Percentiles rank a stretch among this genome's conserved stretches.
These are phyloP conservation scores for Matsumyia berberina DNA, from an alignment of 2,888 invertebrate genomes.

Conservation along the genomic window DNA sequence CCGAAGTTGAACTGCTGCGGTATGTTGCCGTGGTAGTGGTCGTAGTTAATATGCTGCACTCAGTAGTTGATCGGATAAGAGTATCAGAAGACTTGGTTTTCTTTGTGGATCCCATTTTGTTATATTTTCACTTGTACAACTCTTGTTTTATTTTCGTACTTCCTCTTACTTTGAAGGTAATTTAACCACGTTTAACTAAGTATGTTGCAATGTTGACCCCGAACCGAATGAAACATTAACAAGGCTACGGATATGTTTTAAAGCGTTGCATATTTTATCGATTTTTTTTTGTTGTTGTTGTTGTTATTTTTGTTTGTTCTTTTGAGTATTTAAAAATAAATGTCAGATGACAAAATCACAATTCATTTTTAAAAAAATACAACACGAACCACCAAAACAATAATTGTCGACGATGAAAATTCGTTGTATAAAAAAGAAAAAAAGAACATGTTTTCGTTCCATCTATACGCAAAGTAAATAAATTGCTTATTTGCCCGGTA, in stretches of 20 bases:
- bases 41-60: conserved; percentile 62
- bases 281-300: too few species aligned
- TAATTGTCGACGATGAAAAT: conserved; percentile 48
- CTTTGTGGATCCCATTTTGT: conserved; percentile 68
- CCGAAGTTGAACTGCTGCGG: conserved; percentile 81
- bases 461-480: conserved; percentile 65
- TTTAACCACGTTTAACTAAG: background rate
- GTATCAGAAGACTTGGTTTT: conserved; percentile 63
- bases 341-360: conserved; percentile 36
- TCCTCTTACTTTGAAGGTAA: conserved; percentile 9
- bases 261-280: background rate
- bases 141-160: conserved; percentile 1
- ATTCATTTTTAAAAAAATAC: conserved; percentile 45
- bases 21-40: conserved; percentile 74
- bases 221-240: conserved; percentile 10
- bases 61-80: conserved; percentile 54
- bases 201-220: conserved; percentile 5
- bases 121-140: background rate
- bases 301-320: too few species aligned
- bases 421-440: conserved; percentile 30
- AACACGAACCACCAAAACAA: conserved; percentile 26
- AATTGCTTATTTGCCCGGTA: conserved; percentile 68
- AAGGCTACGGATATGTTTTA: conserved; percentile 17
- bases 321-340: conserved; percentile 16
- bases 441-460: conserved; percentile 64